Conservation (phyloP, 2,888 invertebrate genomes). For the Parthenolecanium corni region DNA sequence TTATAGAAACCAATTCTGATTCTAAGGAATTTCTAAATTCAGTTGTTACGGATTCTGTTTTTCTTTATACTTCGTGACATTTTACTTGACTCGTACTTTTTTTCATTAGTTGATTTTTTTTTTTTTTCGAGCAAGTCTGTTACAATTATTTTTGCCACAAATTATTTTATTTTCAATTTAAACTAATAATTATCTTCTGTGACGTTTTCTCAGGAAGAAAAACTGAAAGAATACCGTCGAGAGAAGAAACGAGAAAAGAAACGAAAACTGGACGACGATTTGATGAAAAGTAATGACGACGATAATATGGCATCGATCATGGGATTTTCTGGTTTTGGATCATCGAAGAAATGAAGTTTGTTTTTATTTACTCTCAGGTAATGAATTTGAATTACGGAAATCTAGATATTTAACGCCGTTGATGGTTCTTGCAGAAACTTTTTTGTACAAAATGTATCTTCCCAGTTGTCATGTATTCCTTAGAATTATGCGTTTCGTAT, state of each 20-base stretch:
- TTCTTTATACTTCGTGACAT: too few relatives aligned
- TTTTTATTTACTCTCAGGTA: neutral
- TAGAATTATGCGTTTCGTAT: neutral
- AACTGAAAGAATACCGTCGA: conserved; percentile 73
- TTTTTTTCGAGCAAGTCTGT: too few relatives aligned
- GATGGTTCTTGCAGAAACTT: neutral
- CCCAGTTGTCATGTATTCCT: neutral
- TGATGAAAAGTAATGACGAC: conserved; percentile 42
- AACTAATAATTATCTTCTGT: too few relatives aligned
- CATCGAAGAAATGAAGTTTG: conserved; percentile 6
- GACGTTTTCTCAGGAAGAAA: conserved; percentile 85
- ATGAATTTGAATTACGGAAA: neutral
- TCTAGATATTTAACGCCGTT: neutral
- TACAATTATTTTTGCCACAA: too few relatives aligned
- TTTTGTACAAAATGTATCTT: neutral
- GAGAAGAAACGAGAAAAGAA: conserved; percentile 84
- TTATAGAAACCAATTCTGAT: too few relatives aligned
- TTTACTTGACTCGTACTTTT: too few relatives aligned
- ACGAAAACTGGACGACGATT: conserved; percentile 60
- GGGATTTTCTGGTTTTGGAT: conserved; percentile 46
- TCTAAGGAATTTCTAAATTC: too few relatives aligned
- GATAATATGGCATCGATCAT: conserved; percentile 76
- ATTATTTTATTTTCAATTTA: too few relatives aligned
- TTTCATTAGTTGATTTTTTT: too few relatives aligned
- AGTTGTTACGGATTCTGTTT: too few relatives aligned